These are phyloP conservation scores for Plebejus melissa DNA, from an alignment of 2,888 invertebrate species.

Conservation along the genomic window DNA sequence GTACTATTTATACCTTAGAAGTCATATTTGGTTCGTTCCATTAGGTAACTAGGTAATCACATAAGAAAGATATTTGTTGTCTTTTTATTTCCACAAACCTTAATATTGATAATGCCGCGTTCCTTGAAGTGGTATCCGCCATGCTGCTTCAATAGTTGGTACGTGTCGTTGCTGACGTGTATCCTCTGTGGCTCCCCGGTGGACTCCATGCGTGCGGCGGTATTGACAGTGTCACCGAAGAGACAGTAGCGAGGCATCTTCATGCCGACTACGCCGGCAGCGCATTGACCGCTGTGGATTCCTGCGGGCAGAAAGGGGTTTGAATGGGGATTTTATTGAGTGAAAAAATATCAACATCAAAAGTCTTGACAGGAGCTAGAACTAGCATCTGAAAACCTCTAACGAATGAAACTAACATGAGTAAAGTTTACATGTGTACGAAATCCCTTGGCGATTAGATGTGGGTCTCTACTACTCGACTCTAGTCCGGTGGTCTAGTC, in stretches of 20 bases:
- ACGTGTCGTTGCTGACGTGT: constrained; percentile 87
- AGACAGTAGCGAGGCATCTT: constrained; percentile 92
- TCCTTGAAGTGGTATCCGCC: constrained; percentile 87
- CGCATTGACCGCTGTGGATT: constrained; percentile 82
- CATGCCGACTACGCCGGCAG: constrained; percentile 89
- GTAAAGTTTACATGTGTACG: too few relatives aligned
- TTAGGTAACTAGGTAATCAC: too few relatives aligned
- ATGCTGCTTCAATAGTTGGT: constrained; percentile 81
- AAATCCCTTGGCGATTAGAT: too few relatives aligned
- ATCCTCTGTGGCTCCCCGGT: constrained; percentile 86
- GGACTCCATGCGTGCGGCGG: constrained; percentile 89
- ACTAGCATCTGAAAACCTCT: background rate
- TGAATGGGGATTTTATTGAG: constrained; percentile 6
- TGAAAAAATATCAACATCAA: background rate
- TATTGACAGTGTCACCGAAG: constrained; percentile 91
- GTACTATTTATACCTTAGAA: too few relatives aligned
- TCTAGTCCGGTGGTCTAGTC: too few relatives aligned
- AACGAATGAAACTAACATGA: too few relatives aligned
- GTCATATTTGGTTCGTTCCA: too few relatives aligned
- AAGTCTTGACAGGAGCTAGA: background rate
- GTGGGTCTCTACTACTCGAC: too few relatives aligned
- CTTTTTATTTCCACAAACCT: constrained; percentile 65
- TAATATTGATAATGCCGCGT: constrained; percentile 85
- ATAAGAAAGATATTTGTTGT: too few relatives aligned
- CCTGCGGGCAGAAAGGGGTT: constrained; percentile 43